These are phyloP conservation scores for Pholis gunnellus DNA, from an alignment of 2,113 vertebrate genomes.

Conservation along the genomic window DNA sequence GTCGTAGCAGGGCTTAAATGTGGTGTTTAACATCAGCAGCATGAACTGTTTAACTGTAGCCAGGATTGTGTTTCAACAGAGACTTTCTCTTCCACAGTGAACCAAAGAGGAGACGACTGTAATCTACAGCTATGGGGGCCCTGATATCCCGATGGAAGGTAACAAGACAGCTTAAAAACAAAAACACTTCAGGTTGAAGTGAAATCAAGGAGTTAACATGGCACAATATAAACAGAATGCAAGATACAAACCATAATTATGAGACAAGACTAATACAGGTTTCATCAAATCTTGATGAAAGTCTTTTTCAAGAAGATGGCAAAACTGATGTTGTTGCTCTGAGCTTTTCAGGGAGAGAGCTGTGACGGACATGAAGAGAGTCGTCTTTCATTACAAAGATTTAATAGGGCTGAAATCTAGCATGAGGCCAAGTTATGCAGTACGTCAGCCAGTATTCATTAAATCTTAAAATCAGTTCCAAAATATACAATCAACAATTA, in stretches of 20 bases:
- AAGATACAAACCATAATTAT: background rate
- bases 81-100: slow-evolving; percentile 46
- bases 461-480: background rate
- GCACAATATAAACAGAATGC: background rate
- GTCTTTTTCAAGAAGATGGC: background rate
- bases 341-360: background rate
- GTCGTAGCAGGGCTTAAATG: background rate
- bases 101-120: background rate
- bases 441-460: background rate
- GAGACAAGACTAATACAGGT: background rate
- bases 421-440: background rate
- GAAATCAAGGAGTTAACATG: background rate
- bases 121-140: slow-evolving; percentile 85
- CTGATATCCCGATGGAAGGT: slow-evolving; percentile 93
- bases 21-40: background rate
- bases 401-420: background rate
- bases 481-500: background rate
- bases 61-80: slow-evolving; percentile 7
- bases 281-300: background rate
- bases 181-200: background rate
- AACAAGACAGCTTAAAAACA: slow-evolving; percentile 46
- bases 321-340: background rate
- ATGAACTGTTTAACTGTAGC: background rate
- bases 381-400: background rate
- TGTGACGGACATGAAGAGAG: background rate